phyloP scores from a whole-genome alignment of 2,113 vertebrate species.

The Leptosomus discolor region DNA sequence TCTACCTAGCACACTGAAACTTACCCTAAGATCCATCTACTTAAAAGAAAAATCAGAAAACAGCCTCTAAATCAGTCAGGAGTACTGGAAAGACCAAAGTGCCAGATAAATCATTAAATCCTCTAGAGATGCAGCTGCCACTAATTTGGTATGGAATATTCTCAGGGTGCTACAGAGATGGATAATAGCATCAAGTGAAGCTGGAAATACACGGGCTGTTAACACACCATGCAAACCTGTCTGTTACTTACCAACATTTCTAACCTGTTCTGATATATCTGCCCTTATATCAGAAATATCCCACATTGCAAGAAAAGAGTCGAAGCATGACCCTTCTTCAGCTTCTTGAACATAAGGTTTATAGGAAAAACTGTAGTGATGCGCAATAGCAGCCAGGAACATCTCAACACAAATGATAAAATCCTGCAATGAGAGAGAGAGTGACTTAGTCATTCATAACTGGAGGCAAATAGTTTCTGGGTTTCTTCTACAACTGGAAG shows the following conservation, averaged over 20 bases:
- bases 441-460: neutral
- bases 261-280: constrained; percentile 96
- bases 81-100: neutral
- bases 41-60: neutral
- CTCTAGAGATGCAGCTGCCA: neutral
- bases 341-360: constrained; percentile 96
- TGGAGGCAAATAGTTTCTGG: neutral
- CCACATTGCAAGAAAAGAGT: constrained; percentile 99
- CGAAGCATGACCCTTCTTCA: constrained; percentile 95
- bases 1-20: neutral
- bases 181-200: neutral
- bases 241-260: constrained; percentile 89
- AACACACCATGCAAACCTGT: neutral
- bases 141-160: neutral
- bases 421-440: constrained; percentile 76
- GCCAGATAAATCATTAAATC: neutral
- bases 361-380: constrained; percentile 96
- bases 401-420: constrained; percentile 98
- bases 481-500: neutral
- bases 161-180: neutral
- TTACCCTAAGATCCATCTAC: neutral
- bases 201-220: neutral
- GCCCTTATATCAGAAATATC: constrained; percentile 94
- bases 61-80: neutral
- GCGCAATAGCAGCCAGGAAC: constrained; percentile 95